phyloP scores from a whole-genome alignment of 2,797 vertebrate species.

The Sebastes vulpes region DNA sequence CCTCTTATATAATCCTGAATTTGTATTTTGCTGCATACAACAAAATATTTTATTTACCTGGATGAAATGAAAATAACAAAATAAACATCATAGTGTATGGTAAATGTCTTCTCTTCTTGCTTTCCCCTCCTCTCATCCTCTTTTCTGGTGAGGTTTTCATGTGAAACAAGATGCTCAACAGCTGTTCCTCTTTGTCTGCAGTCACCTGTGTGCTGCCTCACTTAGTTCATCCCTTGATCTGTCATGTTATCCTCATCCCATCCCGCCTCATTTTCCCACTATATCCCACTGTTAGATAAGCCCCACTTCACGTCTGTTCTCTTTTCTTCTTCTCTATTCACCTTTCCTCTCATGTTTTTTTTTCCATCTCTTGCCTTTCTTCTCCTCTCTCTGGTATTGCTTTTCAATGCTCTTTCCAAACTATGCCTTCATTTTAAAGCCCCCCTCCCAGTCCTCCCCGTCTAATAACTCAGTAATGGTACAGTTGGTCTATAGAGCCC shows the following conservation, averaged over 20 bases:
- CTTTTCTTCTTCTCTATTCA: constrained; percentile 2
- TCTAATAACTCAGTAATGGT: constrained; percentile 75
- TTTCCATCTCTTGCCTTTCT: not conserved
- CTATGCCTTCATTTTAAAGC: constrained; percentile 43
- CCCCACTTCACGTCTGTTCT: not conserved
- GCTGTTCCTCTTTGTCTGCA: constrained; percentile 56
- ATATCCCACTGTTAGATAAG: constrained; percentile 39
- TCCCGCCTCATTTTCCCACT: constrained; percentile 30
- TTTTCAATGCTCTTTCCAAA: constrained; percentile 24
- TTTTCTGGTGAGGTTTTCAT: constrained; percentile 34
- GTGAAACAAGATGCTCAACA: constrained; percentile 57
- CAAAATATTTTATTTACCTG: not conserved
- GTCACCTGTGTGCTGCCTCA: constrained; percentile 54
- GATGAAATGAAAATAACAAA: not conserved
- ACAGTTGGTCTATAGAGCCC: constrained; percentile 64
- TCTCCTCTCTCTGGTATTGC: not conserved
- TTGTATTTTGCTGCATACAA: not conserved
- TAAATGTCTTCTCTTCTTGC: not conserved
- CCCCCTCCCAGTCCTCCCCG: not conserved
- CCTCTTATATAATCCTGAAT: not conserved
- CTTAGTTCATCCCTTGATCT: constrained; percentile 64
- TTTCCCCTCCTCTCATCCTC: not conserved
- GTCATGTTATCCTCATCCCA: constrained; percentile 55
- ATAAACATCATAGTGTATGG: not conserved
- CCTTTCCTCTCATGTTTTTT: constrained; percentile 1